Percentiles rank a stretch among this genome's conserved stretches.
Evolutionary conservation across 92 coral and sea anemone species (phyloP).

Genomic region (Zoanthus sociatus): DNA sequence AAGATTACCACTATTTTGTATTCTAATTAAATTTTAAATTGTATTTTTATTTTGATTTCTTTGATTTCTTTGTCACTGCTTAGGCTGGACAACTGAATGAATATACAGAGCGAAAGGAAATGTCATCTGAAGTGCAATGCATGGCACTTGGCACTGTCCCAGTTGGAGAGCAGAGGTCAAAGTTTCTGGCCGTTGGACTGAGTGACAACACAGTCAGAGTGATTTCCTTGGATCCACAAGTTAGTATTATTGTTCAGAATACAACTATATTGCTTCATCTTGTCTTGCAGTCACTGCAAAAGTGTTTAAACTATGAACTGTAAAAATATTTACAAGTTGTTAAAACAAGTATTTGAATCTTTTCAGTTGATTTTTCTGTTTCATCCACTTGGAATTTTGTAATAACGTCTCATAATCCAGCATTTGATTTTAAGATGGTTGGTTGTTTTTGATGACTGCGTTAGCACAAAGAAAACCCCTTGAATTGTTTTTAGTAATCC

Average conservation of each 20-base stretch:
- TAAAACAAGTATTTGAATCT: too few relatives aligned
- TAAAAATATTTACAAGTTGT: too few relatives aligned
- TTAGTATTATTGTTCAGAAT: constrained; percentile 16
- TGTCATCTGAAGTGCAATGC: constrained; percentile 98
- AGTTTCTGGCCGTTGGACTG: constrained; percentile 96
- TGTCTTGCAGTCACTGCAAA: too few relatives aligned
- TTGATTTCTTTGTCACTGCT: background rate
- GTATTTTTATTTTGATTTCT: background rate
- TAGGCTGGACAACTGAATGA: constrained; percentile 98
- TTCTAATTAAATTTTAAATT: background rate
- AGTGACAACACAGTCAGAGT: constrained; percentile 98
- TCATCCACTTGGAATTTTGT: too few relatives aligned
- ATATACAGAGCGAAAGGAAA: constrained; percentile 98
- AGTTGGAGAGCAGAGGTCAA: constrained; percentile 94
- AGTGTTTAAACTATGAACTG: too few relatives aligned
- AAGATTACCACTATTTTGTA: background rate
- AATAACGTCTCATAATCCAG: too few relatives aligned
- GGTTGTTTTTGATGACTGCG: too few relatives aligned
- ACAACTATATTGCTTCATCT: too few relatives aligned
- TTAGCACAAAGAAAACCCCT: too few relatives aligned
- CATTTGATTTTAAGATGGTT: too few relatives aligned
- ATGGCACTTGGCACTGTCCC: constrained; percentile 99
- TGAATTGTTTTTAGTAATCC: too few relatives aligned
- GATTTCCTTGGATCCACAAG: constrained; percentile 98
- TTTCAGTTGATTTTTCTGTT: too few relatives aligned